Evolutionary conservation across 2,888 invertebrate species (phyloP), one percentile per base, ranked within the genome.

Genomic region (Dolichopus griseipennis): DNA sequence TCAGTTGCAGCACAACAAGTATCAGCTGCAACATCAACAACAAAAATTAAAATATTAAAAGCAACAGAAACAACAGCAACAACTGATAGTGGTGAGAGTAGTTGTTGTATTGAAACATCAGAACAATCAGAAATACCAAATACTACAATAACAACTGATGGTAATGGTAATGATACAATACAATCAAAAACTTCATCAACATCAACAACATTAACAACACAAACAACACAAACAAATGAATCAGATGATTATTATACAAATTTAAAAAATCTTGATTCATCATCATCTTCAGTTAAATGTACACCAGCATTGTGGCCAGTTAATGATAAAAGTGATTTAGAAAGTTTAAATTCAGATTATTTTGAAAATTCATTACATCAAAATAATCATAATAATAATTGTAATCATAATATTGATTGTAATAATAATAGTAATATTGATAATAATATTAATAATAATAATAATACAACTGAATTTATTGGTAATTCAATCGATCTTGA

Each of bases 251-350:
- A 80, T 72, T 81, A 80, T 72, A 78, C 78, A 72, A 81, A 81
- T 77, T 73, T 81, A 67, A 81, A 81, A 71, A 78, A 79, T 68
- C 75, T 81, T 72, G 80, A 80, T 74, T 78, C 79, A 65, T 72
- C 78, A 69, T 72, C 78, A 69, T 70, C 72, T 65, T 73, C 76
- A 72, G 76, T 69, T 18, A 70, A 71, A 66, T 66, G 61, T 66
- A 65, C 68, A 66, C 61, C 67, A 41, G 43, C 68, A 21, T 52
- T 68, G 27, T 70, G 70, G 70, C 65, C 80, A 70, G 27, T 27
- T 27, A 80, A 78, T 74, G 81, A 82, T 73, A 81, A 79, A 73
- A 82, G 81, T 72, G 82, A 82, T 72, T 78, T 82, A 74, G 82
- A 81, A 72, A 82, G 82, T 70, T 75, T 82, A 27, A 81, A 82